Percentiles rank a stretch among this genome's conserved stretches.
Conservation (phyloP, 2,113 vertebrate genomes). For the Peromyscus maniculatus region DNA sequence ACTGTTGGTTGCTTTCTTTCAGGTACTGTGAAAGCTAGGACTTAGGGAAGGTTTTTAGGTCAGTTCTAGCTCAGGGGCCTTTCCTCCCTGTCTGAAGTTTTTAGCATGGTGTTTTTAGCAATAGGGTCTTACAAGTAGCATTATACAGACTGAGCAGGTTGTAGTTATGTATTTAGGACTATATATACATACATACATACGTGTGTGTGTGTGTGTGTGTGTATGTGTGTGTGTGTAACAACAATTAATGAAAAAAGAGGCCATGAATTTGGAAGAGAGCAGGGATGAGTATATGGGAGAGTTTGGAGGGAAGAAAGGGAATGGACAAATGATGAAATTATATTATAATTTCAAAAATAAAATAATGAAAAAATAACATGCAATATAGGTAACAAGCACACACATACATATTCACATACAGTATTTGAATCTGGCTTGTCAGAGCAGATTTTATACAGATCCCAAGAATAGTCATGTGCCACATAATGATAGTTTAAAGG, state of each 20-base stretch:
- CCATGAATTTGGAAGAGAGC: neutral
- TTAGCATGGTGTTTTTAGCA: neutral
- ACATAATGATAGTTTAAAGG: neutral
- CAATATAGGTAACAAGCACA: neutral
- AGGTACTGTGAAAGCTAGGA: neutral
- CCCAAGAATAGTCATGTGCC: neutral
- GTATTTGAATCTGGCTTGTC: constrained; percentile 36
- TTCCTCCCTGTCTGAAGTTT: neutral
- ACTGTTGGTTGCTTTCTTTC: neutral
- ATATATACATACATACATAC: neutral
- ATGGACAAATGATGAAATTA: neutral
- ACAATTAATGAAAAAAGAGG: neutral
- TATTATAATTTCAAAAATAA: neutral
- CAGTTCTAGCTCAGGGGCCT: neutral
- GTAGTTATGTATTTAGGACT: neutral
- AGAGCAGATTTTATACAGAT: neutral
- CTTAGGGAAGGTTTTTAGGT: neutral
- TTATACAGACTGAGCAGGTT: neutral
- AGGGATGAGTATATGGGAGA: neutral
- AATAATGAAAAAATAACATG: neutral
- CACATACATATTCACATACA: neutral
- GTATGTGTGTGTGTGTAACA: neutral
- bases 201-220: neutral
- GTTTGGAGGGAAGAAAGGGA: neutral
- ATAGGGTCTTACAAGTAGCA: neutral